A percentile compares a stretch with the other conserved stretches of the same genome.
These are phyloP conservation scores for Lateolabrax maculatus DNA, from an alignment of 2,797 vertebrate genomes.

Conservation along the genomic window DNA sequence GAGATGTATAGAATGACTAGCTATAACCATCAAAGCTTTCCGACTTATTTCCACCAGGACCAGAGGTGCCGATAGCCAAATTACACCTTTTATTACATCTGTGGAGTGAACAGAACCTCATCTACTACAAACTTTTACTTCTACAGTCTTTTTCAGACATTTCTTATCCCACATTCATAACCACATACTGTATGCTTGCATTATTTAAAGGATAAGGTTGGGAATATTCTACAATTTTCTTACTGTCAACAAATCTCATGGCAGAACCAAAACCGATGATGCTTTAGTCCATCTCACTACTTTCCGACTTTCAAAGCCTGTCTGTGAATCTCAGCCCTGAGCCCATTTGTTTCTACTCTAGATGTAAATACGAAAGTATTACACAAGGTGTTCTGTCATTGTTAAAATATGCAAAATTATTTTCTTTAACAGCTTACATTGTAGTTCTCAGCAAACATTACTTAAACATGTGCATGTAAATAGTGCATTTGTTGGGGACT, in stretches of 20 bases:
- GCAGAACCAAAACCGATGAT: background rate
- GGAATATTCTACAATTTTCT: background rate
- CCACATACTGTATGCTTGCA: no score
- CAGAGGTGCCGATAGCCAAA: background rate
- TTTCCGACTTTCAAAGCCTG: no score
- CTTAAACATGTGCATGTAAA: no score
- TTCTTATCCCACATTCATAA: no score
- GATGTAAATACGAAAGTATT: no score
- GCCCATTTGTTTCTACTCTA: no score
- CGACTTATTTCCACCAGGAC: background rate
- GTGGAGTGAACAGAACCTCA: background rate
- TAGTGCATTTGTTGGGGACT: no score
- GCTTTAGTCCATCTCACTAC: background rate
- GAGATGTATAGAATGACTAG: background rate
- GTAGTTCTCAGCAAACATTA: no score
- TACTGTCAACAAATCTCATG: background rate
- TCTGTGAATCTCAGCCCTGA: no score
- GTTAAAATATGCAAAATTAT: no score
- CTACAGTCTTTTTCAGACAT: background rate
- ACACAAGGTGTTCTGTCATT: no score
- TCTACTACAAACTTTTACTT: background rate
- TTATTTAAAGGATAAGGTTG: background rate
- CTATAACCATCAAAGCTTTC: background rate
- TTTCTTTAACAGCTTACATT: no score
- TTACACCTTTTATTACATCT: slow-evolving; percentile 16